Conservation (phyloP, 2,113 vertebrate species). For the Sinocyclocheilus anophthalmus region DNA sequence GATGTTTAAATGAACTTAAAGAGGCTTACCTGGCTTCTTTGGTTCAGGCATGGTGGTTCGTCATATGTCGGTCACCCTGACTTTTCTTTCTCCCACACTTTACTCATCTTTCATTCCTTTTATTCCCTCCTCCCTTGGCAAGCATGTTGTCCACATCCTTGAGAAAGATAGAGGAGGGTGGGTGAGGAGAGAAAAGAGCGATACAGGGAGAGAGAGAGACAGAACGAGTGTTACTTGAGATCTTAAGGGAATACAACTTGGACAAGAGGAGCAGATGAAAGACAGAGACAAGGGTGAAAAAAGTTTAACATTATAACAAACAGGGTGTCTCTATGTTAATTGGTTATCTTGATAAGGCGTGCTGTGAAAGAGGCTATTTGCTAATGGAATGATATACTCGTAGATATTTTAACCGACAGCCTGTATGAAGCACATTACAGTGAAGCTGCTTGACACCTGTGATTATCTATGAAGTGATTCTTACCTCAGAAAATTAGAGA, state of each 20-base stretch:
- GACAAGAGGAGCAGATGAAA: slow-evolving; percentile 48
- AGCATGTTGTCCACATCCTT: slow-evolving; percentile 33
- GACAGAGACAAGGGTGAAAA: slow-evolving; percentile 59
- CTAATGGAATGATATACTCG: slow-evolving; percentile 45
- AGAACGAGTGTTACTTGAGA: slow-evolving; percentile 73
- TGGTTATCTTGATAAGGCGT: slow-evolving; percentile 58
- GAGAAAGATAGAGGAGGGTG: slow-evolving; percentile 31
- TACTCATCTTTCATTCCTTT: slow-evolving; percentile 69
- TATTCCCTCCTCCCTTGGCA: slow-evolving; percentile 64
- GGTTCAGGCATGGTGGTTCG: slow-evolving; percentile 73
- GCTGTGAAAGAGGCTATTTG: neutral
- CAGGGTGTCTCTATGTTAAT: slow-evolving; percentile 52
- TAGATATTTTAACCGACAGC: slow-evolving; percentile 50
- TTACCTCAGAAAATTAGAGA: neutral
- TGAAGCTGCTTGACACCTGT: neutral
- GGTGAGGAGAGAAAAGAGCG: slow-evolving; percentile 30
- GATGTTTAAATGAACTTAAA: neutral
- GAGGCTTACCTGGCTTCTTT: slow-evolving; percentile 74
- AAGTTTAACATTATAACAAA: slow-evolving; percentile 52
- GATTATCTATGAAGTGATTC: neutral
- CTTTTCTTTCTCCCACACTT: slow-evolving; percentile 61
- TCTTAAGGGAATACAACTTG: slow-evolving; percentile 63
- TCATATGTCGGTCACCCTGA: slow-evolving; percentile 58
- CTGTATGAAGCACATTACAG: slow-evolving; percentile 5
- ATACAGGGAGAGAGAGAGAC: slow-evolving; percentile 53